Evolutionary conservation across 2,797 vertebrate species (phyloP).

Genomic region (Oryzias dopingdopingensis): DNA sequence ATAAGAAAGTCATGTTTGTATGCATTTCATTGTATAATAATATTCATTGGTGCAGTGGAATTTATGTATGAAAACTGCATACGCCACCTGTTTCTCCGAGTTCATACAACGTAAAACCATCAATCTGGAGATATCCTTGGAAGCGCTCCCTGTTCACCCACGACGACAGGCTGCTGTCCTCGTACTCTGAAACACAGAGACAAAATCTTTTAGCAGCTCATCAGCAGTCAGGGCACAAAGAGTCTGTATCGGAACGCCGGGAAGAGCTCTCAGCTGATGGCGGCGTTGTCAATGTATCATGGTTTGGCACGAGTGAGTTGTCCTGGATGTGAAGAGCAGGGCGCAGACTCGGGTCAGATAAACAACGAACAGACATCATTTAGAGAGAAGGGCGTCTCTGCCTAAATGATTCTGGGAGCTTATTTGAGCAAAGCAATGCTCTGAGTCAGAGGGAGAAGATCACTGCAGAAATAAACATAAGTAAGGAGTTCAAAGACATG

Average conservation of each 20-base stretch:
- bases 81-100: conserved; percentile 92
- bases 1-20: not conserved
- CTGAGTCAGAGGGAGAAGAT: conserved; percentile 21
- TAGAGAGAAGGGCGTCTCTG: conserved; percentile 27
- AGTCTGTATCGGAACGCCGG: conserved; percentile 32
- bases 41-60: not conserved
- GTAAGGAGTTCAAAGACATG: conserved; percentile 10
- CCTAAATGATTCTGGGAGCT: conserved; percentile 20
- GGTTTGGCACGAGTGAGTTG: conserved; percentile 27
- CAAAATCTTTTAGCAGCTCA: conserved; percentile 19
- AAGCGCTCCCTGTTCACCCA: conserved; percentile 97
- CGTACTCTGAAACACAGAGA: conserved; percentile 83
- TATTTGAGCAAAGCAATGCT: conserved; percentile 15
- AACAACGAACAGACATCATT: conserved; percentile 43
- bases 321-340: conserved; percentile 18
- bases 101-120: conserved; percentile 94
- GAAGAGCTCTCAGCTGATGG: conserved; percentile 29
- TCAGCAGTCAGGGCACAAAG: conserved; percentile 33
- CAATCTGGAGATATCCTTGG: conserved; percentile 90
- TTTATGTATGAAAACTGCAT: conserved; percentile 2
- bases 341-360: conserved; percentile 30
- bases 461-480: conserved; percentile 16
- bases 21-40: not conserved
- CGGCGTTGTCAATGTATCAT: conserved; percentile 43
- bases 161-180: conserved; percentile 88